Base-by-base conservation (phyloP, 2,113 vertebrate species). In the Prochilodus magdalenae region DNA sequence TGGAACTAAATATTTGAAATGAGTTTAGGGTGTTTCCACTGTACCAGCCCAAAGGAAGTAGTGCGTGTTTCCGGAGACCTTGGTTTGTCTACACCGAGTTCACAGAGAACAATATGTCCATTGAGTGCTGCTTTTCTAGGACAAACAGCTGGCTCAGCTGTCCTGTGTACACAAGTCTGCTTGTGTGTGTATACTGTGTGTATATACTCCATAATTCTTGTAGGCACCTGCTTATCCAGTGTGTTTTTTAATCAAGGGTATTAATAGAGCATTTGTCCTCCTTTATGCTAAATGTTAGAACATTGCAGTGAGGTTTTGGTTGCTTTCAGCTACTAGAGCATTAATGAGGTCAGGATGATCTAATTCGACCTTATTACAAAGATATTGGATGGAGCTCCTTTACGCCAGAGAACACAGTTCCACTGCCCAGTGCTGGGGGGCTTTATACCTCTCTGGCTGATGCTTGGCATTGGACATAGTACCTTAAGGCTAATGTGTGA, bases 21-120 rank as follows among this genome's bases (percentile, higher is more conserved):
- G 12, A 29, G 18, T 5, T 0, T 2, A 36, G 63, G 11, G 49
- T 49, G 33, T 44, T 51, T 27, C 18, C 51, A 44, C 57, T 60
- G 4, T 44, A 15, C 18, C 69, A 65, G 49, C 16, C 36, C 33
- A 49, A 8, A 79, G 60, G 76, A 74, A 29, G 26, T 36, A 30
- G n/a, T 13, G 62, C 20, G 60, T 69, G 16, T 83, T 18, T 59
- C 24, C 66, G 29, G 36, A 57, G 63, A 75, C 72, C 82, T 57
- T 65, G 73, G 55, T 72, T 63, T 75, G 77, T 77, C 44, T 53
- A 29, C 24, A 15, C 22, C 44, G 5, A 3, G 20, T 33, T 18
- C 62, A 30, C 13, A n/a, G n/a, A 63, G 59, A 66, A 75, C 62
- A 74, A 36, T 76, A 87, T 89, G 85, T 86, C 55, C 84, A 80